These are phyloP conservation scores for Micrastur ruficollis DNA, from an alignment of 2,797 vertebrate species.

Conservation along the genomic window DNA sequence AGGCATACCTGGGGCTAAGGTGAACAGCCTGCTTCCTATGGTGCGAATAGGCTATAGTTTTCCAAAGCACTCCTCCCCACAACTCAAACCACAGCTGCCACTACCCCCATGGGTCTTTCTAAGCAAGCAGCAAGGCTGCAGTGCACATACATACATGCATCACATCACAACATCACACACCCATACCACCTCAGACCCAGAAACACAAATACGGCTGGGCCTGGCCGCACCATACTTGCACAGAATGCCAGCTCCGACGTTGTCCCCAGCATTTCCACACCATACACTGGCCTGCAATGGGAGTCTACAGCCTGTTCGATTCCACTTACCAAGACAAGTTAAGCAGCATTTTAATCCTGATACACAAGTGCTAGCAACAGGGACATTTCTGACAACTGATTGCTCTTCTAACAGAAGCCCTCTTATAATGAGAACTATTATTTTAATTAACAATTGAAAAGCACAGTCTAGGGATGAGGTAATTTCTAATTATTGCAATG, in stretches of 20 bases:
- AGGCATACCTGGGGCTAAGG: neutral
- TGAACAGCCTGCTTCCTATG: neutral
- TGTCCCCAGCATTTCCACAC: neutral
- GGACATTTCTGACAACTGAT: neutral
- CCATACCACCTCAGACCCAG: neutral
- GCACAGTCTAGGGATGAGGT: neutral
- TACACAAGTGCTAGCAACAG: neutral
- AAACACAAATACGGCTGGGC: neutral
- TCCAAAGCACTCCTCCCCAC: neutral
- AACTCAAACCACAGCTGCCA: neutral
- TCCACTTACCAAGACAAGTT: neutral
- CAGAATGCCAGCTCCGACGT: neutral
- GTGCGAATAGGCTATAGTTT: neutral
- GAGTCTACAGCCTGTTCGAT: neutral
- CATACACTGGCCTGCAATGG: neutral
- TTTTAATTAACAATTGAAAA: conserved; percentile 17
- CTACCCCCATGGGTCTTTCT: neutral
- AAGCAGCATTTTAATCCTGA: neutral
- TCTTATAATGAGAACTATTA: neutral
- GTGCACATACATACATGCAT: neutral
- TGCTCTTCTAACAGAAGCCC: neutral
- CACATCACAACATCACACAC: neutral
- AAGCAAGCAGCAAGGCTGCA: neutral
- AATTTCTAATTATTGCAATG: neutral
- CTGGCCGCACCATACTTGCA: neutral